Conservation (phyloP, 1,140 invertebrate genomes). For the Globodera rostochiensis region DNA sequence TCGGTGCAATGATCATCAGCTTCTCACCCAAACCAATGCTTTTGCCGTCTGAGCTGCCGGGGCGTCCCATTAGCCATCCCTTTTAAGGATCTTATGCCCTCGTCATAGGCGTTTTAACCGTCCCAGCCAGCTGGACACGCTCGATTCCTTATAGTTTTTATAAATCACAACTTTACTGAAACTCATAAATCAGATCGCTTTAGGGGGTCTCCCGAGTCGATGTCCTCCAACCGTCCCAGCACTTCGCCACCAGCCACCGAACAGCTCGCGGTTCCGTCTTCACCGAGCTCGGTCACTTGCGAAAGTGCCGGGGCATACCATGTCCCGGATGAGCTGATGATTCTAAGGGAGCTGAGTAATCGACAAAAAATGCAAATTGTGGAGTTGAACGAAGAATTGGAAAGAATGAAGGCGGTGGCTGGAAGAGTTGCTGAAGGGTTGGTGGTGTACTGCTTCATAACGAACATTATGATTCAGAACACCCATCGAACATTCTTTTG, state of each 20-base stretch:
- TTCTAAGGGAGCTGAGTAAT: conserved; percentile 46
- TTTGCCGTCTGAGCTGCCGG: no score
- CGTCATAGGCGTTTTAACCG: no score
- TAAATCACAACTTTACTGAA: no score
- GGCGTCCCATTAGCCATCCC: no score
- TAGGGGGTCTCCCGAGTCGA: not conserved
- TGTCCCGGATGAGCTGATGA: conserved; percentile 36
- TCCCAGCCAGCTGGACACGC: no score
- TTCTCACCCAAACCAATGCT: no score
- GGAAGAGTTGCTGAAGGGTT: conserved; percentile 1
- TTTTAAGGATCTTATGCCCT: no score
- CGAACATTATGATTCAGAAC: not conserved
- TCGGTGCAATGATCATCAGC: no score
- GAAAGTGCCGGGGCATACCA: conserved; percentile 9
- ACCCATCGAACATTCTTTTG: conserved; percentile 6
- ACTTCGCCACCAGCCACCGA: not conserved
- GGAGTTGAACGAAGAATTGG: conserved; percentile 21
- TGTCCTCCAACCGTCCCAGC: not conserved
- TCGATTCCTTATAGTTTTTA: no score
- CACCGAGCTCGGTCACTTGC: not conserved
- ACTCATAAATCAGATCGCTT: not conserved
- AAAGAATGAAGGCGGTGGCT: conserved; percentile 12
- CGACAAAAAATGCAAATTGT: conserved; percentile 47
- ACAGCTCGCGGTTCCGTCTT: conserved; percentile 11
- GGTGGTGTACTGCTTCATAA: not conserved